Percentiles rank a stretch among this genome's conserved stretches.
Conservation (phyloP, 37 sponge, comb jelly and placozoan genomes). For the Cliona cf. orientalis region DNA sequence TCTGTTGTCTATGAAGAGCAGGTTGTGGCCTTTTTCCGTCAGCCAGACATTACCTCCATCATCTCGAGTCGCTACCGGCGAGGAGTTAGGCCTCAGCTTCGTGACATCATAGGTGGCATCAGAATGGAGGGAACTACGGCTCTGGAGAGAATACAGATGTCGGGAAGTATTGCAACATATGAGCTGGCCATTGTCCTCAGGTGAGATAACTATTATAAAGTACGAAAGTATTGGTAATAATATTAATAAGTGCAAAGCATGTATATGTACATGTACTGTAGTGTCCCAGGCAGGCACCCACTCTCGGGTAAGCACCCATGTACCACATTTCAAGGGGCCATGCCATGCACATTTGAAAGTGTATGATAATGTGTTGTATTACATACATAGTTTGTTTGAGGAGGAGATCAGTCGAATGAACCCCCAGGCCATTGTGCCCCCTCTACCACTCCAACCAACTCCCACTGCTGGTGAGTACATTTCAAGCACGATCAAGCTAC, state of each 20-base stretch:
- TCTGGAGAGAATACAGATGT: conserved; percentile 67
- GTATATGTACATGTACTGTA: no score
- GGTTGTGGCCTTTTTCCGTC: conserved; percentile 81
- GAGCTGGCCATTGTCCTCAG: conserved; percentile 60
- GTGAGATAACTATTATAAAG: conserved; percentile 27
- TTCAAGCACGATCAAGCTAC: no score
- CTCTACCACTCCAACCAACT: conserved; percentile 2
- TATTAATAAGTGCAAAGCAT: no score
- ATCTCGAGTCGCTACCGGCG: conserved; percentile 57
- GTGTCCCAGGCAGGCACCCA: no score
- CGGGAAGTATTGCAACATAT: conserved; percentile 47
- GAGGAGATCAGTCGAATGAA: conserved; percentile 64
- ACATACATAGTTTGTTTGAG: conserved; percentile 70
- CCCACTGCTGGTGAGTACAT: neutral
- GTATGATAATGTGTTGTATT: no score
- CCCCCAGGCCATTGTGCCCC: neutral
- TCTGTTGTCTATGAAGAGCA: conserved; percentile 68
- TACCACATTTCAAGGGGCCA: no score
- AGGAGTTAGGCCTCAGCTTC: conserved; percentile 58
- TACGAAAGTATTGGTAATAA: neutral
- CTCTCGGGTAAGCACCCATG: no score
- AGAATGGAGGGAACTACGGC: conserved; percentile 23
- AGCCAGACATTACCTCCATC: conserved; percentile 45
- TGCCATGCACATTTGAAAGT: no score
- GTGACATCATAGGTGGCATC: conserved; percentile 47